Evolutionary conservation across 1,140 invertebrate species (phyloP).

Genomic region (Ceratitis capitata): DNA sequence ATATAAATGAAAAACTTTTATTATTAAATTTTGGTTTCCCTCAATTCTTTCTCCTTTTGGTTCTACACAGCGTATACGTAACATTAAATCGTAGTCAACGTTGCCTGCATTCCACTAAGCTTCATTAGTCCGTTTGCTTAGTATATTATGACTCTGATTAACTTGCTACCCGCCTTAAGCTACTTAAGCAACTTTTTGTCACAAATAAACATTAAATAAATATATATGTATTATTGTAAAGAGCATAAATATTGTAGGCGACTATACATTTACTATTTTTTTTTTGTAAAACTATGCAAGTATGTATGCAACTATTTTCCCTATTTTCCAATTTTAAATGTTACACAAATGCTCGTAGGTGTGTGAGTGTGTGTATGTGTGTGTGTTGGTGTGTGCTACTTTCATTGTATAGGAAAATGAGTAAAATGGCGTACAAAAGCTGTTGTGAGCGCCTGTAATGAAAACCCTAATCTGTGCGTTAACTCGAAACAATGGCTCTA

Average conservation of each 20-base stretch:
- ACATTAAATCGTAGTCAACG: not conserved
- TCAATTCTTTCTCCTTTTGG: no score
- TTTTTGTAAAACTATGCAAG: not conserved
- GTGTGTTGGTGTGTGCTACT: not conserved
- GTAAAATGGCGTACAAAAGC: constrained; percentile 34
- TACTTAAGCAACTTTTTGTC: constrained; percentile 2
- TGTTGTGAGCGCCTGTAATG: constrained; percentile 23
- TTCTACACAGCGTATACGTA: not conserved
- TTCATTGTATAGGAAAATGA: constrained; percentile 32
- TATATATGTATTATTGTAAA: not conserved
- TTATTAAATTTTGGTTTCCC: no score
- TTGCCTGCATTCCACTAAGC: not conserved
- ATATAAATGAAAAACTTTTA: no score
- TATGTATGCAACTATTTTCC: not conserved
- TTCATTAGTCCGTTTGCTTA: not conserved
- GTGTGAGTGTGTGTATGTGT: not conserved
- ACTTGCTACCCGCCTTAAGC: constrained; percentile 7
- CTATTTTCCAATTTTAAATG: not conserved
- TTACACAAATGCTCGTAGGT: not conserved
- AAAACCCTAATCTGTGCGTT: constrained; percentile 35
- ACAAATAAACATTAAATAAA: not conserved
- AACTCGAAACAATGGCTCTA: constrained; percentile 27
- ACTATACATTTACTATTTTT: not conserved
- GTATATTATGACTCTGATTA: constrained; percentile 11
- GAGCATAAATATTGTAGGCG: not conserved